These are phyloP conservation scores for Megalurothrips usitatus DNA, from an alignment of 2,888 invertebrate species.

Conservation along the genomic window DNA sequence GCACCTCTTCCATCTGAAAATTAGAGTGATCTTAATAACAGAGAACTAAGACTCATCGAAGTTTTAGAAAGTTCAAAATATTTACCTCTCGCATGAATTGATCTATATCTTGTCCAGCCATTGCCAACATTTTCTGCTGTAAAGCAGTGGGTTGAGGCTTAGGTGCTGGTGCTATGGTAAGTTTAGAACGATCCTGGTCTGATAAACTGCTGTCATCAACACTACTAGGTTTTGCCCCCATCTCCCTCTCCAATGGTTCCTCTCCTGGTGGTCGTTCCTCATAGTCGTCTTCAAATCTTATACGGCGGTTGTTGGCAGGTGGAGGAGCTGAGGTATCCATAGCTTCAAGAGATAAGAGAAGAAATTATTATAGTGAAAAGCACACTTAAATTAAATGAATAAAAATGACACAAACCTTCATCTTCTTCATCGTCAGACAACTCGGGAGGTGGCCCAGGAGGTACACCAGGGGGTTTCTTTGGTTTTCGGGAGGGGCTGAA, in stretches of 20 bases:
- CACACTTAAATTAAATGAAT: conserved; percentile 35
- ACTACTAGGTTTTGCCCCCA: conserved; percentile 40
- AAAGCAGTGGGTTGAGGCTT: conserved; percentile 64
- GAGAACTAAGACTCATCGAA: conserved; percentile 13
- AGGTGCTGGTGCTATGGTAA: conserved; percentile 3
- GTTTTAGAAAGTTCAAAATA: background rate
- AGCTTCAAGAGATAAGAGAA: conserved; percentile 16
- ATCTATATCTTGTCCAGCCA: conserved; percentile 87
- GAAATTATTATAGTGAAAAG: background rate
- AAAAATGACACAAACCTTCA: conserved; percentile 29
- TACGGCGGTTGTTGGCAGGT: conserved; percentile 36
- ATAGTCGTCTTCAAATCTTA: conserved; percentile 44
- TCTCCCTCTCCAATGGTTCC: conserved; percentile 39
- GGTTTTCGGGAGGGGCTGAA: conserved; percentile 14
- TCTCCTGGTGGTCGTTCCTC: conserved; percentile 41
- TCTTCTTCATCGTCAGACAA: conserved; percentile 62
- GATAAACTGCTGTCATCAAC: conserved; percentile 38
- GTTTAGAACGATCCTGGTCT: conserved; percentile 33
- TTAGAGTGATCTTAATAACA: background rate
- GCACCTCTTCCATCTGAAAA: conserved; percentile 70
- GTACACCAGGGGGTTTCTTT: conserved; percentile 70
- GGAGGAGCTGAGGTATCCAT: background rate
- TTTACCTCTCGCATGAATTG: conserved; percentile 77
- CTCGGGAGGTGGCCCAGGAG: conserved; percentile 77
- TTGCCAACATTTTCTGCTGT: conserved; percentile 81